These are phyloP conservation scores for Melitaea cinxia DNA, from an alignment of 1,140 invertebrate species.

Conservation along the genomic window DNA sequence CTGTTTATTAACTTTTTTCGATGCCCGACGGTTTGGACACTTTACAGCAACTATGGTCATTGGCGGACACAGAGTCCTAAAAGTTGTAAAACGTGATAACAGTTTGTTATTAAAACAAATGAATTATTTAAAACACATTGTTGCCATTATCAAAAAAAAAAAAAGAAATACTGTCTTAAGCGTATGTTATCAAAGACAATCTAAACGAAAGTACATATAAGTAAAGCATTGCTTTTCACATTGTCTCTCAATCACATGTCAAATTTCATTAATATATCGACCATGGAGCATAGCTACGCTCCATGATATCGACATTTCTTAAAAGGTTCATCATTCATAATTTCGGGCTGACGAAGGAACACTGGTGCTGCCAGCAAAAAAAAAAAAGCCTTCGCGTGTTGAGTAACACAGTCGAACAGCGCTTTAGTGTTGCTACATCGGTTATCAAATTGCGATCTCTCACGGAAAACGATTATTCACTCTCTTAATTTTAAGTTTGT, in stretches of 20 bases:
- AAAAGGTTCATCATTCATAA: constrained; percentile 13
- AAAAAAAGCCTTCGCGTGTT: constrained; percentile 24
- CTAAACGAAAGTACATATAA: too few relatives aligned
- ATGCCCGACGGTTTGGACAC: too few relatives aligned
- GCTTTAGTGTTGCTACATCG: constrained; percentile 28
- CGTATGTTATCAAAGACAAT: too few relatives aligned
- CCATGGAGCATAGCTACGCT: too few relatives aligned
- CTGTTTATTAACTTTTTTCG: too few relatives aligned
- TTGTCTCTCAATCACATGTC: not conserved
- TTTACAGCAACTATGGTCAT: too few relatives aligned
- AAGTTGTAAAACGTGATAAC: too few relatives aligned
- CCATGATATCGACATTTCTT: constrained; percentile 15
- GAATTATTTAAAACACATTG: too few relatives aligned
- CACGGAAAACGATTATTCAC: constrained; percentile 30
- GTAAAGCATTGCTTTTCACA: not conserved
- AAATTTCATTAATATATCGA: not conserved
- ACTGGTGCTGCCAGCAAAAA: constrained; percentile 13
- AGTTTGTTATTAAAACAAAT: too few relatives aligned
- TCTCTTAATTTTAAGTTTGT: constrained; percentile 17
- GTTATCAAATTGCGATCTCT: constrained; percentile 37
- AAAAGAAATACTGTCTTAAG: too few relatives aligned
- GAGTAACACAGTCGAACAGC: constrained; percentile 9
- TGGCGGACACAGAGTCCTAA: too few relatives aligned
- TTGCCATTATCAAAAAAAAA: too few relatives aligned
- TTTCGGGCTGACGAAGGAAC: not conserved